Evolutionary conservation across 2,797 vertebrate species (phyloP), one percentile per base, ranked within the genome.

Genomic region (Manis pentadactyla): DNA sequence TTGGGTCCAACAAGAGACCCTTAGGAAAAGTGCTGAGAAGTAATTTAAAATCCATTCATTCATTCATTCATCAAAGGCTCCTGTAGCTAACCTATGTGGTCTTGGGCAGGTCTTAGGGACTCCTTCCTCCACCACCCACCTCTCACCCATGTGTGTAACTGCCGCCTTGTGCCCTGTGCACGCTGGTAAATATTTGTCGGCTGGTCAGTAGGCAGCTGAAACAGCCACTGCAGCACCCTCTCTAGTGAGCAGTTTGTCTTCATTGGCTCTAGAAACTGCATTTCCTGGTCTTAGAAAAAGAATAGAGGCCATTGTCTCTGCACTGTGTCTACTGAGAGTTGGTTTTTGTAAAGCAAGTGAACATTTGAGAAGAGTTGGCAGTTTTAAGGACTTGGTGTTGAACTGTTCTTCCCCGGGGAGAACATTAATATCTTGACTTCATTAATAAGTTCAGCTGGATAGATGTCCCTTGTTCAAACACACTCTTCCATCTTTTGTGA

Each of bases 251-350:
- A 74, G 4, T 94, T 87, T 73, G 11, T 83, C 87, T 84, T 86
- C 57, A 23, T 21, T 94, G 88, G 37, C 69, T 85, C 61, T 93
- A 73, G 63, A 82, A 96, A 78, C 18, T 74, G 29, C 31, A 39
- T 59, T 79, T 85, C 23, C 12, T 93, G 49, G 34, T 51, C 23
- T 78, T 55, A 55, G 53, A 66, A 57, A 68, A 88, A 81, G 75
- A 92, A 53, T 6, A 42, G 46, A 92, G 51, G 13, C 64, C 77
- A 15, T 21, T 95, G 21, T 42, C 1, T 85, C 63, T 77, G 29
- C 13, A 19, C 8, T 21, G 10, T 69, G 34, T 81, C 59, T 92
- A 37, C 27, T 66, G 59, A 90, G 61, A 59, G 13, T 51, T n/a
- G 55, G 29, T 18, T 92, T 96, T 88, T 68, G 53, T 17, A 39